These are phyloP conservation scores for Semibalanus balanoides DNA, from an alignment of 1,140 invertebrate genomes.

Conservation along the genomic window DNA sequence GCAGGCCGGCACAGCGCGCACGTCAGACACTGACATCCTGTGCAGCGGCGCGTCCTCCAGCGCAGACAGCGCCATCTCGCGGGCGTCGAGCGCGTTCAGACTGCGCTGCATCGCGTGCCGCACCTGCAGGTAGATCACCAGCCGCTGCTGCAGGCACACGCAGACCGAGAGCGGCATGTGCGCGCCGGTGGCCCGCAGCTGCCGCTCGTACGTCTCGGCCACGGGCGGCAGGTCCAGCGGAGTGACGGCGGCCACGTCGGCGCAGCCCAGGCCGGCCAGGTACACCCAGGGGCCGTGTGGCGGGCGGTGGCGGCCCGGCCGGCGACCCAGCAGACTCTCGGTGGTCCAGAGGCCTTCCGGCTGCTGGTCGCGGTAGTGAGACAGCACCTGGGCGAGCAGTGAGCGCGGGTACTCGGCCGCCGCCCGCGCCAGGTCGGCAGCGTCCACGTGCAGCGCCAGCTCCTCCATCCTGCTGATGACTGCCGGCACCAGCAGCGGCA, in stretches of 20 bases:
- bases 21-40: not conserved
- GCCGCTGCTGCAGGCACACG: slow-evolving; percentile 2
- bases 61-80: not conserved
- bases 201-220: not conserved
- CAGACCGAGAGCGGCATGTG: not conserved
- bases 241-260: not conserved
- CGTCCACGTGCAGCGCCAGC: not conserved
- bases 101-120: not conserved
- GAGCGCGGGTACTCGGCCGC: not conserved
- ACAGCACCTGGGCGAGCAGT: not conserved
- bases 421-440: not conserved
- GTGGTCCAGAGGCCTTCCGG: not conserved
- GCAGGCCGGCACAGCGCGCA: not conserved
- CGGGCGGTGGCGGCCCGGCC: not conserved
- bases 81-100: not conserved
- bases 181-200: not conserved
- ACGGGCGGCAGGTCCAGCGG: not conserved
- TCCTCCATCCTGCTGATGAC: not conserved
- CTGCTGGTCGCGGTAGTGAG: not conserved
- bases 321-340: not conserved
- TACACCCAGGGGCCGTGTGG: not conserved
- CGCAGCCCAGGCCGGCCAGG: not conserved
- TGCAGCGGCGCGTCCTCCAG: not conserved
- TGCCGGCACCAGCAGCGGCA: not conserved
- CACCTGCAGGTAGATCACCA: not conserved